Base-by-base conservation (phyloP, 2,113 vertebrate genomes). In the Loxodonta africana region DNA sequence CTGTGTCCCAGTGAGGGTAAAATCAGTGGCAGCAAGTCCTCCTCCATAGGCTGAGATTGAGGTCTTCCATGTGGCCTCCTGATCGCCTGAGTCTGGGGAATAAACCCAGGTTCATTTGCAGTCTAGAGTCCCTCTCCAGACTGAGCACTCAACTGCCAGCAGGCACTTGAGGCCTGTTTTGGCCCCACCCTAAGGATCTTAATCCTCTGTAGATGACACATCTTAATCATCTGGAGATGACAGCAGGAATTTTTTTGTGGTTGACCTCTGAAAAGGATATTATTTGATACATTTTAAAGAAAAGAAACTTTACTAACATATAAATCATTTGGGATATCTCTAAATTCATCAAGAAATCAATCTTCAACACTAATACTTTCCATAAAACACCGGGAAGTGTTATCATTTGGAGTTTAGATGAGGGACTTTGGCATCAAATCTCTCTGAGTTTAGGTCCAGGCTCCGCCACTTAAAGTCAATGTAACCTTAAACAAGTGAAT, bases 201-300 rank as follows among this genome's bases (percentile, higher is more conserved):
- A 95, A 91, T 57, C 57, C 87, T 93, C 87, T 92, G 57, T 69
- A 67, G 65, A 60, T 84, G 76, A 91, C 48, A 93, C 37, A 37
- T 37, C 37, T 37, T 37, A 37, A 91, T 57, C 57, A 90, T 93
- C 87, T 92, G 57, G 69, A 67, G 65, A 62, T 84, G 76, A 92
- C 48, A 93, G 57, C 11, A 80, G 71, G 71, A 26, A 90, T 63
- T 78, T 93, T 95, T 86, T 96, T 69, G 26, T 78, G 81, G 28
- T 78, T 95, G 63, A 84, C 26, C n/a, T 30, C 26, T 60, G 57
- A 87, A 95, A 81, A 94, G 37, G 63, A 60, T 69, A 87, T 82
- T 63, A 90, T 41, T 90, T 92, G 71, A 48, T 77, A 15, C 28
- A 63, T 25, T 51, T 69, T 74, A 83, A 92, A 74, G 67, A 63